phyloP scores from a whole-genome alignment of 2,888 invertebrate species.

The Seira ritae region DNA sequence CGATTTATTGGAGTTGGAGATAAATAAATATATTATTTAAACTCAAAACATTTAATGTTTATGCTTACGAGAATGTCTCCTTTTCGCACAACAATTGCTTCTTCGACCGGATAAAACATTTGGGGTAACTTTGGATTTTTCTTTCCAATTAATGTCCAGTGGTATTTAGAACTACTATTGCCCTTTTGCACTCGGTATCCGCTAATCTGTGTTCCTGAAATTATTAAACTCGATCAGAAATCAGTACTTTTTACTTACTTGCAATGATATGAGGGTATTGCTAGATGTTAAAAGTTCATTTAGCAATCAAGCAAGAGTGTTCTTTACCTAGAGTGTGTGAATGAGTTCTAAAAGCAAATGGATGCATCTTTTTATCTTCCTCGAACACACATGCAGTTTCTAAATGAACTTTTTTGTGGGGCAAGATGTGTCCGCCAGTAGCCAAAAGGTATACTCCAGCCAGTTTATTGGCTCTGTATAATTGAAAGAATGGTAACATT shows the following conservation, averaged over 20 bases:
- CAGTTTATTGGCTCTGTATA: not conserved
- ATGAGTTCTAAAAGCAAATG: slow-evolving; percentile 96
- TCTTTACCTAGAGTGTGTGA: slow-evolving; percentile 89
- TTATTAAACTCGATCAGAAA: too few relatives aligned
- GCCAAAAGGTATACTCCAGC: slow-evolving; percentile 25
- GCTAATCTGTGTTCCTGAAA: slow-evolving; percentile 83
- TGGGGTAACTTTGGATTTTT: slow-evolving; percentile 91
- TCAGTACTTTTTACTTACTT: too few relatives aligned
- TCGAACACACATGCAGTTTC: slow-evolving; percentile 90
- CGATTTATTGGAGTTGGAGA: too few relatives aligned
- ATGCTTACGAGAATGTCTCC: slow-evolving; percentile 81
- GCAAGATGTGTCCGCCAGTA: slow-evolving; percentile 82
- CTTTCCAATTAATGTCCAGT: slow-evolving; percentile 90
- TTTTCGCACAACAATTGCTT: slow-evolving; percentile 78
- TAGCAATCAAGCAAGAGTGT: too few relatives aligned
- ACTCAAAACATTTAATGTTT: not conserved
- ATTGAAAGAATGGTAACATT: slow-evolving; percentile 83
- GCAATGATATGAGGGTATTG: too few relatives aligned
- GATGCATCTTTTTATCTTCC: slow-evolving; percentile 90
- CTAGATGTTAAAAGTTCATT: too few relatives aligned
- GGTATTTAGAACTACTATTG: slow-evolving; percentile 79
- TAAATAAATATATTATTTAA: not conserved
- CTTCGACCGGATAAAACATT: slow-evolving; percentile 92
- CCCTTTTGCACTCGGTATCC: slow-evolving; percentile 83
- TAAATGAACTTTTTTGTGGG: slow-evolving; percentile 85